phyloP scores from a whole-genome alignment of 2,113 vertebrate genomes.

The Nestor notabilis region DNA sequence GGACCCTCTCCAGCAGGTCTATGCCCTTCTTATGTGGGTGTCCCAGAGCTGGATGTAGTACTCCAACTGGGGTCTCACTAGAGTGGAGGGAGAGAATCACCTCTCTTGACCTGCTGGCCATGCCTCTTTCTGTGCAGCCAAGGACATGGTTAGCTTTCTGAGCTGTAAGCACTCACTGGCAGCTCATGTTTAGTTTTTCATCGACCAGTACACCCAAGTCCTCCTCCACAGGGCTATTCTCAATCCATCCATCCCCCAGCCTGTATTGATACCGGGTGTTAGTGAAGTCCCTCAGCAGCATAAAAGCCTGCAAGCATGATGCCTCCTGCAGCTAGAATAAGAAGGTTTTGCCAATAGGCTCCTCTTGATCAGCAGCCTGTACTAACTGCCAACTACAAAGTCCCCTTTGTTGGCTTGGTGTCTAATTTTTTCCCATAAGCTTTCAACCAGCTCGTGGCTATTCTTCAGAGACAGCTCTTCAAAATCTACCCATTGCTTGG shows the following conservation, averaged over 20 bases:
- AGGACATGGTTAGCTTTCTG: not conserved
- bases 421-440: not conserved
- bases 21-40: not conserved
- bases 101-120: rapidly evolving
- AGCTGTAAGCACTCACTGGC: rapidly evolving
- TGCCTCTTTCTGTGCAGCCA: rapidly evolving
- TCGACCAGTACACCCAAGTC: not conserved
- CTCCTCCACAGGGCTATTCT: not conserved
- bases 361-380: not conserved
- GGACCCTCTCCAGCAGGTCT: not conserved
- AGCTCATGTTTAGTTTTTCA: not conserved
- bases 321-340: not conserved
- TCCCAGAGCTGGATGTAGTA: not conserved
- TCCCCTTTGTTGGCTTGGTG: not conserved
- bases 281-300: not conserved
- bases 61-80: not conserved
- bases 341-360: not conserved
- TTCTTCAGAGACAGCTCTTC: not conserved
- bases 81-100: not conserved
- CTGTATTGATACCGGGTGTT: not conserved
- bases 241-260: too few relatives aligned
- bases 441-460: not conserved
- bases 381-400: not conserved
- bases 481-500: not conserved
- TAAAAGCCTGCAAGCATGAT: rapidly evolving